These are phyloP conservation scores for Pasiphila rectangulata DNA, from an alignment of 2,888 invertebrate genomes.

Conservation along the genomic window DNA sequence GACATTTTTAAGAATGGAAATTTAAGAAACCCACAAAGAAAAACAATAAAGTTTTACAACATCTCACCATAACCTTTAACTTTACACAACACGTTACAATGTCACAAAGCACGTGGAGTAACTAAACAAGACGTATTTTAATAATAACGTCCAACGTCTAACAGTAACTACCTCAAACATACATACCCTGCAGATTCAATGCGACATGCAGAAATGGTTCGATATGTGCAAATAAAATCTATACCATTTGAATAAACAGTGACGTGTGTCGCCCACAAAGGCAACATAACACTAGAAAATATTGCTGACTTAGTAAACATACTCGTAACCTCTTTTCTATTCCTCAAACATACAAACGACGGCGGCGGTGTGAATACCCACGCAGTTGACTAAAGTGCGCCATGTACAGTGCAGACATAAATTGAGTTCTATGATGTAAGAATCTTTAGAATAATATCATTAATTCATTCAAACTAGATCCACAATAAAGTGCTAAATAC, in stretches of 20 bases:
- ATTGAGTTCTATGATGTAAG: no score
- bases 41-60: conserved; percentile 13
- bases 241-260: conserved; percentile 23
- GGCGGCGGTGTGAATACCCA: no score
- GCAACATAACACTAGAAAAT: conserved; percentile 8
- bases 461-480: no score
- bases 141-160: conserved; percentile 26
- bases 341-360: background rate
- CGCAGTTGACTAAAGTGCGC: no score
- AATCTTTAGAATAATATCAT: background rate
- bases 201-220: conserved; percentile 4
- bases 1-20: conserved; percentile 34
- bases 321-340: background rate
- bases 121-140: conserved; percentile 22
- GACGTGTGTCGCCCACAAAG: conserved; percentile 11
- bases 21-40: background rate
- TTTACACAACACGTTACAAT: conserved; percentile 13
- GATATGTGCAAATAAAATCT: conserved; percentile 11
- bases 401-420: no score
- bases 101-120: conserved; percentile 19
- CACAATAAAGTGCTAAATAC: no score
- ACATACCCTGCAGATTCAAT: conserved; percentile 11
- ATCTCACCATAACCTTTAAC: conserved; percentile 11
- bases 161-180: conserved; percentile 14
- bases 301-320: conserved; percentile 11